Base-by-base conservation (phyloP, 2,797 vertebrate genomes). In the Crocodylus rhombifer region DNA sequence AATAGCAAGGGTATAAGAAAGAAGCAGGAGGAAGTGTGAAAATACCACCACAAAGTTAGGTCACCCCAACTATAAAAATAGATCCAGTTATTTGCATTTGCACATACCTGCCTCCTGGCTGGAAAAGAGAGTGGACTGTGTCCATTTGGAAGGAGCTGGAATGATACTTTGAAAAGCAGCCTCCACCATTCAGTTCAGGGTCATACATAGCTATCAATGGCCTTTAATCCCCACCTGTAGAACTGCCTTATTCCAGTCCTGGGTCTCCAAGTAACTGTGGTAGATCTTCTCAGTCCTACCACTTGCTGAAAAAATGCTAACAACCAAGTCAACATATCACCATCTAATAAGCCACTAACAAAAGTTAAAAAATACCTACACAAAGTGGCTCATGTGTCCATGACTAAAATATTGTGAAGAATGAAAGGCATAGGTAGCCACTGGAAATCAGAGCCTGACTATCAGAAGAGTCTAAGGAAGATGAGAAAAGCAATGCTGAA, bases 81-180 rank as follows among this genome's bases (percentile, higher is more conserved):
- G 42, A 42, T 42, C 42, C 42, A 42, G 7, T 42, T 42, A 7
- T 42, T 42, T 42, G 42, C 42, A 42, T 42, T 42, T 42, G 42
- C 42, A 42, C 7, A 42, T 42, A 42, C 42, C 42, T 42, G 42
- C 42, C 42, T 42, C 42, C 7, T 42, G 7, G 42, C 42, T 13
- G 51, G 42, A 60, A 20, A 63, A 14, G 62, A 28, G 13, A 77
- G 55, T 69, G 14, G 62, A 51, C 21, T 82, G 78, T 26, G 65
- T 61, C 51, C 88, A 26, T 23, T 26, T 28, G 9, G 91, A 26
- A 69, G 3, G 12, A 90, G 18, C 56, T 85, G 77, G 61, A 79
- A 82, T 71, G 10, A 62, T 0, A n/a, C 1, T 0, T 21, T 67
- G 26, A 5, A 28, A 20, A 17, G 7, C 3, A 30, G 26, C 30